Percentiles rank a stretch among this genome's conserved stretches.
These are phyloP conservation scores for Dryobotodes eremita DNA, from an alignment of 2,888 invertebrate genomes.

Conservation along the genomic window DNA sequence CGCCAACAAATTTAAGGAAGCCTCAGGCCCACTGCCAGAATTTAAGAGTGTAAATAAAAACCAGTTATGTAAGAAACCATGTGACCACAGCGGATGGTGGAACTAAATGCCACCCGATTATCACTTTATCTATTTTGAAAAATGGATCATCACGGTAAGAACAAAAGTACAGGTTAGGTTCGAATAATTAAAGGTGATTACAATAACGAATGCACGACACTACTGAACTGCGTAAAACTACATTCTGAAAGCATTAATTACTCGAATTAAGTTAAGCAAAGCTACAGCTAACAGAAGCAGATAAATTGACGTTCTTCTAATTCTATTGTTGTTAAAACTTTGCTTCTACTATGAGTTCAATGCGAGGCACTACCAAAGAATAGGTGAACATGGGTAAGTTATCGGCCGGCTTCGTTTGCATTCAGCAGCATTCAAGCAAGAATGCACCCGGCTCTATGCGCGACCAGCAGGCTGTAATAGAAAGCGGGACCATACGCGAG, in stretches of 20 bases:
- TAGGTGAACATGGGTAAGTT: background rate
- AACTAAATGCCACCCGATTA: constrained; percentile 1
- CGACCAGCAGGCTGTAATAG: too few species aligned
- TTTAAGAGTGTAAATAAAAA: background rate
- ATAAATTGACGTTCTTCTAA: background rate
- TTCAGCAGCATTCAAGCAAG: background rate
- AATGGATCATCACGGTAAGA: background rate
- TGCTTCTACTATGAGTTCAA: background rate
- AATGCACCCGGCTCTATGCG: too few species aligned
- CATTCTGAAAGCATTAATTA: background rate
- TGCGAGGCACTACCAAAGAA: background rate
- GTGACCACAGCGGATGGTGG: constrained; percentile 9
- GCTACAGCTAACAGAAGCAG: background rate
- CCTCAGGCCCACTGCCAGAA: background rate
- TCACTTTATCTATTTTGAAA: background rate
- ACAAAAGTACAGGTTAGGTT: background rate
- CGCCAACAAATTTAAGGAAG: constrained; percentile 10
- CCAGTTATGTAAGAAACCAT: background rate
- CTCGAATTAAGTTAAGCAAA: background rate
- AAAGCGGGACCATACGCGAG: too few species aligned
- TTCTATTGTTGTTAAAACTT: constrained; percentile 7
- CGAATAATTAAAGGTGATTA: background rate
- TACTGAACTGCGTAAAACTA: background rate
- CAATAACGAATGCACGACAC: background rate
- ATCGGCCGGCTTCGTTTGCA: too few species aligned